These are phyloP conservation scores for Leptobrachium ailaonicum DNA, from an alignment of 2,113 vertebrate genomes.

Conservation along the genomic window DNA sequence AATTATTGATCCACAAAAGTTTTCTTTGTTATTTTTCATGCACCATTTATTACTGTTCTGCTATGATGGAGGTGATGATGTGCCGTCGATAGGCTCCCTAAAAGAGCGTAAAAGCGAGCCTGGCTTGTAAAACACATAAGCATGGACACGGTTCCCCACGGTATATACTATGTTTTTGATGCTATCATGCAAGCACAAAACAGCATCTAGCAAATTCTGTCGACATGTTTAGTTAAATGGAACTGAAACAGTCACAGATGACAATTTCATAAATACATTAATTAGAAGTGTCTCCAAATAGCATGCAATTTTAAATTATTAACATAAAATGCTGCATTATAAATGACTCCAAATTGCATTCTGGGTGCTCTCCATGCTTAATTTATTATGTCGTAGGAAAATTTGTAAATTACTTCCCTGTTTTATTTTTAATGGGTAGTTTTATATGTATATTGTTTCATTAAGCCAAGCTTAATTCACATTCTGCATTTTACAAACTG, in stretches of 20 bases:
- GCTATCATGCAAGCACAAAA: slow-evolving; percentile 72
- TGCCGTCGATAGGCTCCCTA: slow-evolving; percentile 28
- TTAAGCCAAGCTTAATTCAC: slow-evolving; percentile 73
- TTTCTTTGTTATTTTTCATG: slow-evolving; percentile 53
- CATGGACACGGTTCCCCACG: slow-evolving; percentile 59
- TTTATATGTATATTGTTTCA: slow-evolving; percentile 75
- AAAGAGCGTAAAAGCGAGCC: slow-evolving; percentile 5
- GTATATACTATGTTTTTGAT: slow-evolving; percentile 62
- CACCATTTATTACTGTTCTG: slow-evolving; percentile 40
- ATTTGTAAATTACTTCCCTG: slow-evolving; percentile 75
- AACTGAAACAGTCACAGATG: slow-evolving; percentile 81
- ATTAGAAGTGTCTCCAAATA: slow-evolving; percentile 84
- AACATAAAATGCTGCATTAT: slow-evolving; percentile 83
- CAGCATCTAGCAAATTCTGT: slow-evolving; percentile 71
- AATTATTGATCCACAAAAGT: slow-evolving; percentile 70
- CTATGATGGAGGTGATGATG: slow-evolving; percentile 23
- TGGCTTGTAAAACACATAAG: slow-evolving; percentile 32
- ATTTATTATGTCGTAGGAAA: slow-evolving; percentile 79
- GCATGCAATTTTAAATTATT: slow-evolving; percentile 85
- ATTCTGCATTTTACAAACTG: slow-evolving; percentile 61
- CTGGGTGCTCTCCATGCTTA: slow-evolving; percentile 78
- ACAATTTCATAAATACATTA: slow-evolving; percentile 85
- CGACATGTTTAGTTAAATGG: slow-evolving; percentile 81
- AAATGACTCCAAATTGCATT: slow-evolving; percentile 84
- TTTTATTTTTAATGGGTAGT: slow-evolving; percentile 76